A percentile compares a stretch with the other conserved stretches of the same genome.
Evolutionary conservation across 2,888 invertebrate genomes (phyloP).

Genomic region (Tachina grossa): DNA sequence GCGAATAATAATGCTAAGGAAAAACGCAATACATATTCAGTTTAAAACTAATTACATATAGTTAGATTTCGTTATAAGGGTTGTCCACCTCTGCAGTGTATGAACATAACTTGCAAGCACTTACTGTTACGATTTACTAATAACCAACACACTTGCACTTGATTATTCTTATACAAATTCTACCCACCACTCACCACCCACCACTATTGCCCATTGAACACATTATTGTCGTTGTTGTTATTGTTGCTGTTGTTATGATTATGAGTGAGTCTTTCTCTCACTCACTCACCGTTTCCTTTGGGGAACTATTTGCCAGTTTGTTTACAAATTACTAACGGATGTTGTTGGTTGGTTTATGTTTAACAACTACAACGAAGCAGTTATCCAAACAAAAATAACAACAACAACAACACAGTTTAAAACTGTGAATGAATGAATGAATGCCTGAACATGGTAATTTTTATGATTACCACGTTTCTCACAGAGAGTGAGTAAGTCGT

Average conservation of each 20-base stretch:
- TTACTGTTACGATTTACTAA: slow-evolving; percentile 48
- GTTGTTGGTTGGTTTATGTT: slow-evolving; percentile 57
- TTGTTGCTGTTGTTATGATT: background rate
- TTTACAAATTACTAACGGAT: slow-evolving; percentile 70
- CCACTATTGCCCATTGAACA: background rate
- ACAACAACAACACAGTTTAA: slow-evolving; percentile 23
- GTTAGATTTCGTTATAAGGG: too few species aligned
- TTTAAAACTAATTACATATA: too few species aligned
- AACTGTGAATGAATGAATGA: slow-evolving; percentile 53
- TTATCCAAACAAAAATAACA: slow-evolving; percentile 35
- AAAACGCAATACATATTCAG: too few species aligned
- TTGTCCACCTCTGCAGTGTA: slow-evolving; percentile 34
- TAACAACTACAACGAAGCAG: slow-evolving; percentile 31
- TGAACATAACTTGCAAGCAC: slow-evolving; percentile 34
- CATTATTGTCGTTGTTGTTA: background rate
- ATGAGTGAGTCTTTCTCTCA: background rate
- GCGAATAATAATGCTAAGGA: too few species aligned
- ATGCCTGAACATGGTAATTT: slow-evolving; percentile 67
- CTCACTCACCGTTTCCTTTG: slow-evolving; percentile 28
- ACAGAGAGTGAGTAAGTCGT: slow-evolving; percentile 33
- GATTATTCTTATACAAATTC: slow-evolving; percentile 2
- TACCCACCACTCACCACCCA: background rate
- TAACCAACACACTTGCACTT: slow-evolving; percentile 29
- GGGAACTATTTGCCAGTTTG: slow-evolving; percentile 64
- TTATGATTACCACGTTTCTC: slow-evolving; percentile 62